Evolutionary conservation across 2,797 vertebrate genomes (phyloP), one percentile per base, ranked within the genome.

Genomic region (Anabacerthia variegaticeps): DNA sequence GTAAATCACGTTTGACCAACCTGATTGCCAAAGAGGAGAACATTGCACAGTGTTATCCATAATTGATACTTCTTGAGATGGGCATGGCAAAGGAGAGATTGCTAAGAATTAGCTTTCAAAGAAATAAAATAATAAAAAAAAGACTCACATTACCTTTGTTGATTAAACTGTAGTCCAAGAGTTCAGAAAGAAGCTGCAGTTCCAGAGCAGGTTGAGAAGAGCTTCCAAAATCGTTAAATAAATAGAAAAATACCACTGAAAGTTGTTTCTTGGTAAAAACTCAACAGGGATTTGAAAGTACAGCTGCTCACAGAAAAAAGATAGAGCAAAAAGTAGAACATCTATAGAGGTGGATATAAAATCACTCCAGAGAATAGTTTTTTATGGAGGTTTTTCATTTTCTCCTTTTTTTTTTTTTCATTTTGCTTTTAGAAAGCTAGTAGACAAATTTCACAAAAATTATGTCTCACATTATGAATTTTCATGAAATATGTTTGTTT

Each of bases 121-220:
- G 20, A 54, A 65, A 66, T 15, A 85, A 74, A 81, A 82, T 17
- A 71, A 32, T 17, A 59, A 74, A 92, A 54, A 54, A 80, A 14
- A 76, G 10, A 30, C 39, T 93, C 46, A 34, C 26, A 41, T 75
- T 81, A 20, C 12, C 36, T 30, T 48, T 51, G 58, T 88, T 0
- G 1, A 89, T 75, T 90, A 22, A 85, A 36, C 55, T 51, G 11
- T 51, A 62, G 27, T 8, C 14, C 71, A 59, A n/a, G 67, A 89
- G 34, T 56, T 66, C 43, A 87, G 55, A 49, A 56, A 44, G 41
- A 26, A 88, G 11, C 17, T 93, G 43, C 21, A 82, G 59, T 56
- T 95, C 55, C 41, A 87, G 39, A 88, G 91, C 84, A 76, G 34
- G 17, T 78, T 84, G n/a, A 95, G 20, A 75, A 93, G 19, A 66